Percentiles rank a stretch among this genome's conserved stretches.
Conservation (phyloP, 2,113 vertebrate genomes). For the Oryzias melastigma region DNA sequence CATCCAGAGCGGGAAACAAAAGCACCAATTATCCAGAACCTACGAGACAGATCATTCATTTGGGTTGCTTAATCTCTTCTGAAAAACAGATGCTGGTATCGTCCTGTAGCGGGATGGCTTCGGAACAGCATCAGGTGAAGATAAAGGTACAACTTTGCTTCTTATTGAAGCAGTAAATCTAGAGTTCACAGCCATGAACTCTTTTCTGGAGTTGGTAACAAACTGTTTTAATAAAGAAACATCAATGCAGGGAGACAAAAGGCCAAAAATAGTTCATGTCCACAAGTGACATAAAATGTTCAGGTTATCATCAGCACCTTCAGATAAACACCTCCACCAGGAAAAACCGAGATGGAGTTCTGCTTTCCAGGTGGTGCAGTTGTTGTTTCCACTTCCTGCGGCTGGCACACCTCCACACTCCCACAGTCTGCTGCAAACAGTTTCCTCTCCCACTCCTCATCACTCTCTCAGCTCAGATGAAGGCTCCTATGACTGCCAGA, state of each 20-base stretch:
- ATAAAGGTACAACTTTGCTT: too few species aligned
- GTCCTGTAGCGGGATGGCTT: too few species aligned
- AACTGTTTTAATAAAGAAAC: too few species aligned
- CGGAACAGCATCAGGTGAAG: too few species aligned
- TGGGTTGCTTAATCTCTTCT: conserved; percentile 4
- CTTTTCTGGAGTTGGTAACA: too few species aligned
- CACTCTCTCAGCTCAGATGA: conserved; percentile 55
- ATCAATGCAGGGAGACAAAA: too few species aligned
- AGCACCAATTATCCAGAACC: neutral
- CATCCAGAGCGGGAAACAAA: conserved; percentile 1
- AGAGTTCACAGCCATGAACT: too few species aligned
- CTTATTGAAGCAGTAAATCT: too few species aligned
- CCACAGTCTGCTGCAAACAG: conserved; percentile 57
- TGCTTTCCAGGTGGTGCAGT: conserved; percentile 41
- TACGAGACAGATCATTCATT: neutral
- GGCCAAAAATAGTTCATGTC: too few species aligned
- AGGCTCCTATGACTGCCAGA: conserved; percentile 47
- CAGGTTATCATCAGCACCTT: neutral
- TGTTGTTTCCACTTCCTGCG: conserved; percentile 45
- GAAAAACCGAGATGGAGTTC: conserved; percentile 3
- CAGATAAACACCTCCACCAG: neutral
- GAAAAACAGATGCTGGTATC: neutral
- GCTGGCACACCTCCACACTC: conserved; percentile 60
- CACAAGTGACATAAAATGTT: too few species aligned
- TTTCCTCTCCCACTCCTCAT: conserved; percentile 67